These are phyloP conservation scores for Rutilus rutilus DNA, from an alignment of 2,113 vertebrate genomes.

Conservation along the genomic window DNA sequence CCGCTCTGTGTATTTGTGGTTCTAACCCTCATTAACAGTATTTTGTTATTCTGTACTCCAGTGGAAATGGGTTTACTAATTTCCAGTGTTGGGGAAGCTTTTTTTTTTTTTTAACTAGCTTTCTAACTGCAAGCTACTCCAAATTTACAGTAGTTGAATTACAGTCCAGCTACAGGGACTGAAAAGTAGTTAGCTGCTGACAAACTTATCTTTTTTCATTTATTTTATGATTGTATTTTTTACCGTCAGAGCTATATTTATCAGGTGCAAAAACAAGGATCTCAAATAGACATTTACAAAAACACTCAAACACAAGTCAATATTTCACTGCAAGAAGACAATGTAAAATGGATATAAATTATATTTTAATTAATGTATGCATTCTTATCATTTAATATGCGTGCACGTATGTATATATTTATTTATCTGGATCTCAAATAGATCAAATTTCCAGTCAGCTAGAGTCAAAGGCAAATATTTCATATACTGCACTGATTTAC, in stretches of 20 bases:
- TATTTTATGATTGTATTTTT: not conserved
- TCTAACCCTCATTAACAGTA: conserved; percentile 35
- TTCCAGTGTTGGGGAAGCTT: conserved; percentile 20
- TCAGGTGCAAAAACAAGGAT: not conserved
- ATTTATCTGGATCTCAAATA: not conserved
- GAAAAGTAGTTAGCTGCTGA: not conserved
- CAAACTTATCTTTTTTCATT: not conserved
- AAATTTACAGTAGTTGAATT: not conserved
- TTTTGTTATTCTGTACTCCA: not conserved
- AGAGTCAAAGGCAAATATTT: not conserved
- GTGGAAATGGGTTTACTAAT: conserved; percentile 9
- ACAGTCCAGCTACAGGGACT: not conserved
- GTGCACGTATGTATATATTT: too few species aligned
- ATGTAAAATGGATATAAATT: too few species aligned
- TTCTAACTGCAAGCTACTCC: too few species aligned
- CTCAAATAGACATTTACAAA: not conserved
- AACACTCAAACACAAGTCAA: too few species aligned
- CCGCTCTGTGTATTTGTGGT: conserved; percentile 11
- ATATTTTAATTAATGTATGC: too few species aligned
- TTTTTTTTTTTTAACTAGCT: too few species aligned
- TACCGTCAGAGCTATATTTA: not conserved
- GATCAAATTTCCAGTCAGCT: too few species aligned
- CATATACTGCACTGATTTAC: not conserved
- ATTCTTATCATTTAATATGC: too few species aligned
- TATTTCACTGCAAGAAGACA: too few species aligned